Conservation (phyloP, 2,113 vertebrate species). For the Hemicordylus capensis region DNA sequence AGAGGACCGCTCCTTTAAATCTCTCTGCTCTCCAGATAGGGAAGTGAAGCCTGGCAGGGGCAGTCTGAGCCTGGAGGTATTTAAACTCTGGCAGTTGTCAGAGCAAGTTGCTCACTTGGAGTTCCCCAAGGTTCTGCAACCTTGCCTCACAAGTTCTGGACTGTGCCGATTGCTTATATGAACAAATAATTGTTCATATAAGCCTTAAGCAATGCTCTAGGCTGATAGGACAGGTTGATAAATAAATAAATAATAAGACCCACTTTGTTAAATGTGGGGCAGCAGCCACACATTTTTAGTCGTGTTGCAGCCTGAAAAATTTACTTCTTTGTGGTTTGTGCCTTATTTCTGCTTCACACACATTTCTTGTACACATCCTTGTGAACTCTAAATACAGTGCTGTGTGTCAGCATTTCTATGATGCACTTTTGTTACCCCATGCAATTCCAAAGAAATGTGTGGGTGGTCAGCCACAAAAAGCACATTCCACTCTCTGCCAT, state of each 20-base stretch:
- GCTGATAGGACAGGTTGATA: neutral
- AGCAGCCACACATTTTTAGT: too few relatives aligned
- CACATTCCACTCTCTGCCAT: slow-evolving; percentile 49
- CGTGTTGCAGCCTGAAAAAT: too few relatives aligned
- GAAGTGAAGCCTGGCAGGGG: too few relatives aligned
- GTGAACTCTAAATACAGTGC: slow-evolving; percentile 40
- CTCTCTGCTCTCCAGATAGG: too few relatives aligned
- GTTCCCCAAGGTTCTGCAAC: too few relatives aligned
- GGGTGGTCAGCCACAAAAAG: slow-evolving; percentile 59
- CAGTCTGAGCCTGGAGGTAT: too few relatives aligned
- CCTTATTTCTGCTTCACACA: neutral
- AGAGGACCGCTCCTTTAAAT: too few relatives aligned
- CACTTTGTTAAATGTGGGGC: too few relatives aligned
- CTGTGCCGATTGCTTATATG: neutral
- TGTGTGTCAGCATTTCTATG: slow-evolving; percentile 40
- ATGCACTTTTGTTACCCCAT: slow-evolving; percentile 39
- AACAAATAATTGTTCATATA: neutral
- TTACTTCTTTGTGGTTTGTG: neutral
- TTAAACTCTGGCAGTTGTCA: too few relatives aligned
- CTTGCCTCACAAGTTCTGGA: too few relatives aligned
- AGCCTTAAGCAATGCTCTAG: neutral
- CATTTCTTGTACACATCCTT: neutral
- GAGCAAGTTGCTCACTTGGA: too few relatives aligned
- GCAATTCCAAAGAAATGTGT: slow-evolving; percentile 19
- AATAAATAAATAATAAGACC: too few relatives aligned